Percentiles rank a stretch among this genome's conserved stretches.
Conservation (phyloP, 2,113 vertebrate genomes). For the Chunga burmeisteri region DNA sequence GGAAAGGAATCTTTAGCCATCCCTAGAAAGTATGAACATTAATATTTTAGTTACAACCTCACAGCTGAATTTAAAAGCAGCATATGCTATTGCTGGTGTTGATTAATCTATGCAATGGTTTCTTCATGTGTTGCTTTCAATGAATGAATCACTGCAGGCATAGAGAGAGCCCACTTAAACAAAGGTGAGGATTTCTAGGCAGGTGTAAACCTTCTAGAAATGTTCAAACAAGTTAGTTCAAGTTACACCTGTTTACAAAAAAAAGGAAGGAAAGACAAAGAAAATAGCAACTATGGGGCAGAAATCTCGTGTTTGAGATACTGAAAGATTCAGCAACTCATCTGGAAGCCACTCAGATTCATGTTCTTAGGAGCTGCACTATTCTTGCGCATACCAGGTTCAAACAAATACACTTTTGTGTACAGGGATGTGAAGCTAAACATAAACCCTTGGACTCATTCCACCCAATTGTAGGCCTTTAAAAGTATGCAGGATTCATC, state of each 20-base stretch:
- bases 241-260: background rate
- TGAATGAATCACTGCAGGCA: background rate
- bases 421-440: background rate
- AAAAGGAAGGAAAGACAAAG: background rate
- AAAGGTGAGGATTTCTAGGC: background rate
- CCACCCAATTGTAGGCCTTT: background rate
- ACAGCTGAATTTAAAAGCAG: constrained; percentile 11
- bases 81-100: background rate
- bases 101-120: background rate
- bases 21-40: background rate
- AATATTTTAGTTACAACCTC: background rate
- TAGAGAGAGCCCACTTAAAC: background rate
- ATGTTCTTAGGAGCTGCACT: background rate
- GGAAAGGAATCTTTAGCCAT: background rate
- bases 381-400: background rate
- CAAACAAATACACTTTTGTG: background rate
- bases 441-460: background rate
- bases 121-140: background rate
- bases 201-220: background rate
- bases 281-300: background rate
- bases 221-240: background rate
- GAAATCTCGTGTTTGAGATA: background rate
- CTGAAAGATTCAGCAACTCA: background rate
- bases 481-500: background rate
- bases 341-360: background rate